Base-by-base conservation (phyloP, 92 coral and sea anemone genomes). In the Ricordea florida region DNA sequence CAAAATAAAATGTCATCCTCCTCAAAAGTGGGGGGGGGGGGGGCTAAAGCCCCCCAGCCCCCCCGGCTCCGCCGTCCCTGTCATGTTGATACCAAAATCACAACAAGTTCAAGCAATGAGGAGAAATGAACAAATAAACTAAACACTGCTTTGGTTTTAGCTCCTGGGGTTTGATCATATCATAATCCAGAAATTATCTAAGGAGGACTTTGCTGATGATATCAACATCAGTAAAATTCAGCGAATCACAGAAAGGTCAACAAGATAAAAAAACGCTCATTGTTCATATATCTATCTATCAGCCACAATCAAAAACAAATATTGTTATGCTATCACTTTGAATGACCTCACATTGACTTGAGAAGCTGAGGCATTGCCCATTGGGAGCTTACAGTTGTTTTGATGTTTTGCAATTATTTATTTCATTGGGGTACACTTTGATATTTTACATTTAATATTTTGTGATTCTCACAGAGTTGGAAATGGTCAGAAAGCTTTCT, bases 331-430 rank as follows among this genome's bases (percentile, higher is more conserved):
- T 59, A 34, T 59, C 66, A 37, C 66, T 59, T 59, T 53, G 31
- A 53, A 53, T 60, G 67, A 60, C 33, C 49, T 60, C 49, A 38
- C 31, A 60, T 60, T 38, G 67, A 60, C 67, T 21, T 36, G 49
- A 60, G 50, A 60, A 60, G 67, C 67, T 10, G 32, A 58, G 28
- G 66, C 66, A 58, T 58, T 58, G 29, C 66, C 66, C 46, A 58
- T 58, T 33, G 59, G 59, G 59, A 24, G 59, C 59, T 55, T 55
- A 28, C 62, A n/a, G 10, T 55, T 55, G 62, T 27, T 55, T 55
- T 55, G 62, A 28, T 55, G 32, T 55, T 30, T 55, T 28, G 62
- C 37, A 13, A 55, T 51, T 5, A 51, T 51, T 60, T 60, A 60
- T 60, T 60, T 37, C 36, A 38, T 18, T 60, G 67, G 36, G 37